These are phyloP conservation scores for Euwallacea similis DNA, from an alignment of 1,140 invertebrate species.

Conservation along the genomic window DNA sequence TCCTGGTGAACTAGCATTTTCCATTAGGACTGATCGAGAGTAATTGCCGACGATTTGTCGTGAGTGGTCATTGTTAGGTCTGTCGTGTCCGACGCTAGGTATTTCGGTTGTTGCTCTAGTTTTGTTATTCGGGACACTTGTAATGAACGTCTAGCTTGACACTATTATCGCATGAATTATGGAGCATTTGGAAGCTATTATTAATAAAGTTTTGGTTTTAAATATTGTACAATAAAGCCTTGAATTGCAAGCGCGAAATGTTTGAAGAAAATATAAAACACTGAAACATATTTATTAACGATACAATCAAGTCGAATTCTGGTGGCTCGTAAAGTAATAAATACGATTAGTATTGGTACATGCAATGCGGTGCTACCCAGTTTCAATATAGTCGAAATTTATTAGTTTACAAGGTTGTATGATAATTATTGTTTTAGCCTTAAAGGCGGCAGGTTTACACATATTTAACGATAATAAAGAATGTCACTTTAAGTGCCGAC, in stretches of 20 bases:
- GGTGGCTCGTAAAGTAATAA: slow-evolving; percentile 8
- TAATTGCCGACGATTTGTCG: slow-evolving; percentile 37
- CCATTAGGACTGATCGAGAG: slow-evolving; percentile 37
- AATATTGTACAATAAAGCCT: too few relatives aligned
- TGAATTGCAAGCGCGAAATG: too few relatives aligned
- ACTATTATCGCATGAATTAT: slow-evolving; percentile 1
- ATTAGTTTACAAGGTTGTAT: slow-evolving; percentile 16
- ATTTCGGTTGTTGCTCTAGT: slow-evolving; percentile 10
- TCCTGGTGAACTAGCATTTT: slow-evolving; percentile 39
- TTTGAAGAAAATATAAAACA: too few relatives aligned
- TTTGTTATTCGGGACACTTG: slow-evolving; percentile 14
- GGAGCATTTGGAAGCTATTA: background rate
- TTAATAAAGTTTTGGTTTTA: too few relatives aligned
- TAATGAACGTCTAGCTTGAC: slow-evolving; percentile 3
- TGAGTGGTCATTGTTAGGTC: slow-evolving; percentile 25
- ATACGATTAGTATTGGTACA: slow-evolving; percentile 1
- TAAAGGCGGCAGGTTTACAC: slow-evolving; percentile 15
- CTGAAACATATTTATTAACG: too few relatives aligned
- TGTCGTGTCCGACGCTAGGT: background rate
- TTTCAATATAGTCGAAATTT: slow-evolving; percentile 17
- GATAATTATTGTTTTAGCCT: slow-evolving; percentile 21
- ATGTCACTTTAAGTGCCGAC: slow-evolving; percentile 2
- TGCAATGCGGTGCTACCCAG: slow-evolving; percentile 1
- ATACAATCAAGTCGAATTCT: background rate
- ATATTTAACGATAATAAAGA: slow-evolving; percentile 24